Evolutionary conservation across 2,797 vertebrate genomes (phyloP), one percentile per base, ranked within the genome.

Genomic region (Meriones psammophilus): DNA sequence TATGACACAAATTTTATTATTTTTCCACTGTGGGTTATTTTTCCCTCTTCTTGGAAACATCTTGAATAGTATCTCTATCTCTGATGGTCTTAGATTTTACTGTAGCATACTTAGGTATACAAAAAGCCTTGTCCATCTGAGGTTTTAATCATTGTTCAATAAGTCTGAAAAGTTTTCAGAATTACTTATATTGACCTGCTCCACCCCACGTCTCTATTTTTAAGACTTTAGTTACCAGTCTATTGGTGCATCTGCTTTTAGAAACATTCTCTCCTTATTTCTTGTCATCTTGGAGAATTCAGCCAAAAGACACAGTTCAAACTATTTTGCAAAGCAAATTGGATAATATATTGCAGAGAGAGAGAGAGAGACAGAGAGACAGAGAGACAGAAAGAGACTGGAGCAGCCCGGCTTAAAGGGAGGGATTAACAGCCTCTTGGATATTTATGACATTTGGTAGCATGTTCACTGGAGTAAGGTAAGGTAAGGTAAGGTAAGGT

Each of bases 11-110:
- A 66, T 87, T 93, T 39, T 58, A 87, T 81, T 68, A n/a, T 91
- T 94, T 94, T 77, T 81, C 69, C 15, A 30, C 10, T 54, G 56
- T 77, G 76, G 24, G 13, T 42, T 92, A 86, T 78, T 78, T 78
- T 89, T 74, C 74, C 24, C 50, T 83, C 80, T 46, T 96, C 71
- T 91, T 93, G 56, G 88, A 94, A 83, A 79, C 22, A 78, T 83
- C 92, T 83, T 78, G 26, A 96, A 68, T 77, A 46, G 14, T 89
- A 14, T 54, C 7, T 89, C 90, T 77, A 81, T 73, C 79, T 93
- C 84, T 89, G 56, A 58, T 36, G 46, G 62, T 66, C 50, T 89
- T 89, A 71, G 62, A 68, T 89, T 78, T 89, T 36, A 74, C 76
- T 78, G 69, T 76, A 71, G 69, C 78, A 2, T 36, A 73, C 58